Percentiles rank a stretch among this genome's conserved stretches.
These are phyloP conservation scores for Hydra vulgaris DNA, from an alignment of 30 jellyfish, hydroid and myxozoan species.

Conservation along the genomic window DNA sequence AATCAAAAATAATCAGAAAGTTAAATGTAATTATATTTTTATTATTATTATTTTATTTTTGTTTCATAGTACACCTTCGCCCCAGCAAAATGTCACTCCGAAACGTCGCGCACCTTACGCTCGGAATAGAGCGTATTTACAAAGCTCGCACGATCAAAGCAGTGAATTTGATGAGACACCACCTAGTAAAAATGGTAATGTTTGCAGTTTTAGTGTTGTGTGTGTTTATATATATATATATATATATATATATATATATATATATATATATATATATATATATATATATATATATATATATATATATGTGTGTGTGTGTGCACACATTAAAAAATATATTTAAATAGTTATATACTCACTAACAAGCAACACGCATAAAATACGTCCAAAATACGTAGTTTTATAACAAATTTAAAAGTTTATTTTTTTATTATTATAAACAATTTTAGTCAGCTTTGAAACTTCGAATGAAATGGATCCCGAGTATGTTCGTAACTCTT, in stretches of 20 bases:
- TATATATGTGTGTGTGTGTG: too few species aligned
- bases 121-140: slow-evolving; percentile 33
- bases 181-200: slow-evolving; percentile 1
- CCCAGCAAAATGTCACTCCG: slow-evolving; percentile 66
- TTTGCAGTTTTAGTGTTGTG: neutral
- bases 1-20: too few species aligned
- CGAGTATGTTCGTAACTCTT: slow-evolving; percentile 71
- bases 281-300: too few species aligned
- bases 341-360: too few species aligned
- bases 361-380: too few species aligned
- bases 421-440: too few species aligned
- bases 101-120: slow-evolving; percentile 74
- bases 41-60: neutral
- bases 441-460: neutral
- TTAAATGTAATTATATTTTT: neutral
- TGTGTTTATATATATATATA: too few species aligned
- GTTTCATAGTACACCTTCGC: slow-evolving; percentile 71
- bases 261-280: too few species aligned
- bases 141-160: slow-evolving; percentile 13
- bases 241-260: too few species aligned
- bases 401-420: too few species aligned
- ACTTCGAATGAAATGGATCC: slow-evolving; percentile 71
- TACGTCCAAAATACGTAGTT: too few species aligned
- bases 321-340: too few species aligned
- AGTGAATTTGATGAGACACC: slow-evolving; percentile 56